Conservation (phyloP, 2,797 vertebrate genomes). For the Acipenser transmontanus region DNA sequence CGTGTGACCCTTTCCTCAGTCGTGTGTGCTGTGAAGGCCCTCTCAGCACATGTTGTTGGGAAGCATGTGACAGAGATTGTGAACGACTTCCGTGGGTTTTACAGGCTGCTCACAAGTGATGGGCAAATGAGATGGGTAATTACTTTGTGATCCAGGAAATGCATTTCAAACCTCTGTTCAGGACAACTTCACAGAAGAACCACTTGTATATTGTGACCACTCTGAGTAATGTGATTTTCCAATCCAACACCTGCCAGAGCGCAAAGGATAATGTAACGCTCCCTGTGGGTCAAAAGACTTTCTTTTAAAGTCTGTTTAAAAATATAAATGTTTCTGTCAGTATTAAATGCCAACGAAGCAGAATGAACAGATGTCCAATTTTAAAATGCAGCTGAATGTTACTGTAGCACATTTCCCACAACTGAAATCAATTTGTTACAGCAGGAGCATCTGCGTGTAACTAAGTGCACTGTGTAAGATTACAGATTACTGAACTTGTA, state of each 20-base stretch:
- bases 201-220: neutral
- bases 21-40: constrained; percentile 58
- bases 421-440: neutral
- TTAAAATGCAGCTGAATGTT: neutral
- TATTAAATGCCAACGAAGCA: too few species aligned
- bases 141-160: too few species aligned
- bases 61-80: constrained; percentile 63
- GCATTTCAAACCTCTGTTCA: too few species aligned
- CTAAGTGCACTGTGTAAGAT: neutral
- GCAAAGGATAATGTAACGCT: too few species aligned
- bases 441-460: neutral
- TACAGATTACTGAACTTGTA: neutral
- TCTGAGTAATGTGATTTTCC: too few species aligned
- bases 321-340: too few species aligned
- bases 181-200: too few species aligned
- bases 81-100: constrained; percentile 68
- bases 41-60: constrained; percentile 54
- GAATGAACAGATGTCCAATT: neutral
- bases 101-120: constrained; percentile 63
- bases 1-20: constrained; percentile 42
- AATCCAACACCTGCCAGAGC: too few species aligned
- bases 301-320: too few species aligned
- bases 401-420: neutral
- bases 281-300: too few species aligned
- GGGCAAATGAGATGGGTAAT: constrained; percentile 71